Conservation (phyloP, 2,113 vertebrate genomes). For the Ceuthmochares aereus region DNA sequence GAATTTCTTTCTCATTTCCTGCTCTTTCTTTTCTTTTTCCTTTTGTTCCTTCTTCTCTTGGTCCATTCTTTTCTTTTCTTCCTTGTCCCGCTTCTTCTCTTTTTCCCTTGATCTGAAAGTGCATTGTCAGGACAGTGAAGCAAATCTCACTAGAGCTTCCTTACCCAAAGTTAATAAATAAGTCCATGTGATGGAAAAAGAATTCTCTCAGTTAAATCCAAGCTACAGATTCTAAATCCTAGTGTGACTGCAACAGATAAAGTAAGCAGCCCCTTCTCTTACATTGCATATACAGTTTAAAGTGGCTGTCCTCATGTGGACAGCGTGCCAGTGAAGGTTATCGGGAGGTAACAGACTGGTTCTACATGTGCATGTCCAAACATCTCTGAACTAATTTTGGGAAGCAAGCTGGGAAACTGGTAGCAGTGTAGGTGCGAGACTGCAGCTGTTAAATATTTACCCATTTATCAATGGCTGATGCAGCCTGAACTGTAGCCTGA, state of each 20-base stretch:
- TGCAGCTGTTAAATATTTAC: not conserved
- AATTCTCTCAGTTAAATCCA: not conserved
- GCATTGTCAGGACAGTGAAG: not conserved
- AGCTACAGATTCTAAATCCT: not conserved
- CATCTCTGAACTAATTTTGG: not conserved
- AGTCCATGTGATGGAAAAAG: not conserved
- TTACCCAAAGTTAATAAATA: not conserved
- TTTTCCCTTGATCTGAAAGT: constrained; percentile 72
- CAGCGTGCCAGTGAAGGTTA: not conserved
- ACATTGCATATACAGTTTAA: not conserved
- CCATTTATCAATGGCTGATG: not conserved
- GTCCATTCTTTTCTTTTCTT: constrained; percentile 82
- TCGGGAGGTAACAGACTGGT: not conserved
- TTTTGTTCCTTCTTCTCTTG: constrained; percentile 89
- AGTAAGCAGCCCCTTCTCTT: not conserved
- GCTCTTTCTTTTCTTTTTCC: constrained; percentile 92
- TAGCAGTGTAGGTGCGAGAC: not conserved
- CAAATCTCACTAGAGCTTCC: not conserved
- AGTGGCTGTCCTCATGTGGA: not conserved
- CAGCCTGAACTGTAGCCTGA: not conserved
- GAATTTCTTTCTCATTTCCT: constrained; percentile 90
- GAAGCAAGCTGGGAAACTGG: not conserved
- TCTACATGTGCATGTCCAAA: not conserved
- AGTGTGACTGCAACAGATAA: not conserved
- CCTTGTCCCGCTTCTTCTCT: constrained; percentile 83